Base-by-base conservation (phyloP, 2,797 vertebrate species). In the Coluber constrictor region DNA sequence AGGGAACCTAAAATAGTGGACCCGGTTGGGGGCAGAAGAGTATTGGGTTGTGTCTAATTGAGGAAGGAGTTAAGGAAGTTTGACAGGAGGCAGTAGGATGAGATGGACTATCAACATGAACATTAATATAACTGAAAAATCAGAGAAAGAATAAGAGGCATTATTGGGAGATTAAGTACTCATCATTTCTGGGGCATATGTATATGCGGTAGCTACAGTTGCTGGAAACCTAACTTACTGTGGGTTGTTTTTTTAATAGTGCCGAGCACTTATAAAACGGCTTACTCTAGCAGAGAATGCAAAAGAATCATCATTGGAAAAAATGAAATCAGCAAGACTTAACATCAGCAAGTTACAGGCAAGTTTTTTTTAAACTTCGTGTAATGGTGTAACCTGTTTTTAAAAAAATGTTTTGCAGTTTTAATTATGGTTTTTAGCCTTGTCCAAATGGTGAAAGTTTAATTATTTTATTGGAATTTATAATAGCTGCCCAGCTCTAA, bases 331-430 rank as follows among this genome's bases (percentile, higher is more conserved):
- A 18, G 98, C 99, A n/a, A 98, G 97, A 97, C 98, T 99, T 97
- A 99, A 98, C 96, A 98, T 99, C 97, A 99, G 98, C 83, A 98
- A 98, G 91, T 97, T 99, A 94, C 99, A 99, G 99, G 99, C 99
- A 98, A 96, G 97, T 94, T 91, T 60, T 25, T 25, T 61, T 32
- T 27, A 20, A 66, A 16, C 32, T 23, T 16, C 11, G 16, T 6
- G 2, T 66, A 23, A 47, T 8, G 51, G 4, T 18, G 55, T 56
- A 88, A n/a, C 18, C n/a, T 4, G 11, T 88, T 29, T 29, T 57
- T 88, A 5, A 54, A 20, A 57, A 56, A 23, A 3, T 37, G 87
- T 88, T 88, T n/a, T 88, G n/a, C n/a, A 59, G 18, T 32, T 57
- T 57, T 88, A 88, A 88, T 59, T 59, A 83, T 25, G 37, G 20